Evolutionary conservation across 2,113 vertebrate species (phyloP).

Genomic region (Trochalopteron elliotii): DNA sequence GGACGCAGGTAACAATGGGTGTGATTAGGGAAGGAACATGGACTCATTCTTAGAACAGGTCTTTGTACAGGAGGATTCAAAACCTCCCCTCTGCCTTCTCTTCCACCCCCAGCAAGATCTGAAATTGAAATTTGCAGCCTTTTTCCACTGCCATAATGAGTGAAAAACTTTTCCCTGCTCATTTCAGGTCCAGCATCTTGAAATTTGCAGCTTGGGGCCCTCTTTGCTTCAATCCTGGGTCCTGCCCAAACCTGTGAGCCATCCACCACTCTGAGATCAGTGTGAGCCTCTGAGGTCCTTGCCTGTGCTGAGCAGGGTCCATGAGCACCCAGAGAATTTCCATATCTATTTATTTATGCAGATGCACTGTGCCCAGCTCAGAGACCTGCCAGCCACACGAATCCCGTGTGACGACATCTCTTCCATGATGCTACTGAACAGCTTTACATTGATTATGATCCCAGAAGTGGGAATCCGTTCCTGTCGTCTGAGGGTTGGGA

Average conservation of each 20-base stretch:
- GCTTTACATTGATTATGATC: neutral
- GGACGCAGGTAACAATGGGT: neutral
- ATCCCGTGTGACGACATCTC: fast-evolving
- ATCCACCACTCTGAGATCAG: neutral
- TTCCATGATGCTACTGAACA: neutral
- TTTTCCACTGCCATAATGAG: neutral
- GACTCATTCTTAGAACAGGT: neutral
- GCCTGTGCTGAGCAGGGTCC: neutral
- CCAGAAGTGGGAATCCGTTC: neutral
- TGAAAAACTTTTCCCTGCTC: neutral
- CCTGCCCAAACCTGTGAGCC: neutral
- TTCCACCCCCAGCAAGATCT: neutral
- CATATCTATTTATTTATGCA: neutral
- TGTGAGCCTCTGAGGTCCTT: neutral
- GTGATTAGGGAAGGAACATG: neutral
- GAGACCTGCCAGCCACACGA: neutral
- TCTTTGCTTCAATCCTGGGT: neutral
- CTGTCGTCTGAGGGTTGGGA: neutral
- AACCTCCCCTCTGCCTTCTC: neutral
- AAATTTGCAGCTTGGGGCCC: neutral
- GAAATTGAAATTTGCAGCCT: neutral
- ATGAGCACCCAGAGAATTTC: neutral
- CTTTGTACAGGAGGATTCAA: neutral
- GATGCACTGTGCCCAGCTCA: neutral
- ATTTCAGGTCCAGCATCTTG: neutral